Evolutionary conservation across 2,797 vertebrate species (phyloP).

Genomic region (Pseudochirops corinnae): DNA sequence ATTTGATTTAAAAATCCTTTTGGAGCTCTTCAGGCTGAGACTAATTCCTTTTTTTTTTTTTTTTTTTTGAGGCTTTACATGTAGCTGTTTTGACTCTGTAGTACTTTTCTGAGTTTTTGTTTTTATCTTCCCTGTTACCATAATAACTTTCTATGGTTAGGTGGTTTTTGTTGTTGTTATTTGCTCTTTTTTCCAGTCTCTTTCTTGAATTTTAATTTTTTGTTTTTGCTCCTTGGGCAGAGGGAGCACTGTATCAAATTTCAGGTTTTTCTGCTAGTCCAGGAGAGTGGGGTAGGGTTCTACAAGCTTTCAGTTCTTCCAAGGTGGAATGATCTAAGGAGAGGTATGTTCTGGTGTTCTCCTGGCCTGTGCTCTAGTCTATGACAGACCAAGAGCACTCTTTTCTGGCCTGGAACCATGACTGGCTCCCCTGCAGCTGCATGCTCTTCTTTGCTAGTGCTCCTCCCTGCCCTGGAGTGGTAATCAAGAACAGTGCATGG

Average conservation of each 20-base stretch:
- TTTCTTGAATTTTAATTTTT: background rate
- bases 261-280: background rate
- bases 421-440: background rate
- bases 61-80: background rate
- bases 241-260: background rate
- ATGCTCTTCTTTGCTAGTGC: background rate
- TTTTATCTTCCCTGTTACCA: background rate
- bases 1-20: background rate
- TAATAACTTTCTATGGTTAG: background rate
- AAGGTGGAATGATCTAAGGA: background rate
- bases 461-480: background rate
- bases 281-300: no score
- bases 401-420: background rate
- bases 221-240: background rate
- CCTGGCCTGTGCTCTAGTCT: background rate
- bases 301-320: background rate
- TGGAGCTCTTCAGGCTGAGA: background rate
- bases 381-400: background rate
- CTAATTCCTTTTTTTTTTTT: background rate
- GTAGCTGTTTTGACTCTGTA: background rate
- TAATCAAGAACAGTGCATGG: background rate
- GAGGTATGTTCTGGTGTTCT: background rate
- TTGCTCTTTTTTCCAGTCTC: background rate
- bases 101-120: background rate
- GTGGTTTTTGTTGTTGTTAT: background rate